Conservation (phyloP, 2,113 vertebrate genomes). For the Leptobrachium leishanense region DNA sequence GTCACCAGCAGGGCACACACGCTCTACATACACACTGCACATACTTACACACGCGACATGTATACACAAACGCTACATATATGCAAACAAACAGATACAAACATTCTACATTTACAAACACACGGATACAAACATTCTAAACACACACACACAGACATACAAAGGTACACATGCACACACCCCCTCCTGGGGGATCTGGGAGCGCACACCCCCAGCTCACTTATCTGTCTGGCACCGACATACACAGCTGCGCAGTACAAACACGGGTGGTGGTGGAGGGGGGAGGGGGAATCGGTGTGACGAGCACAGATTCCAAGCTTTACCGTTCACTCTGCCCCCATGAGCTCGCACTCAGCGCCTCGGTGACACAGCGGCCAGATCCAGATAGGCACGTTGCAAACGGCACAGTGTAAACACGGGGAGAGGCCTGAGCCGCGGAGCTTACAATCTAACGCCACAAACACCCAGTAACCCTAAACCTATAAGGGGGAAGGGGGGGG, state of each 20-base stretch:
- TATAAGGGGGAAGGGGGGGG: too few species aligned
- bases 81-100: conserved; percentile 6
- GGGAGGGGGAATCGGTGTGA: neutral
- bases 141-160: conserved; percentile 8
- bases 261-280: neutral
- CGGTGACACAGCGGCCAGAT: neutral
- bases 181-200: conserved; percentile 35
- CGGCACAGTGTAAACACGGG: neutral
- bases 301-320: neutral
- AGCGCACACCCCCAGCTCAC: conserved; percentile 12
- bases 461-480: neutral
- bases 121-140: neutral
- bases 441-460: neutral
- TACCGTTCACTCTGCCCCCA: neutral
- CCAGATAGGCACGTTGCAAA: neutral
- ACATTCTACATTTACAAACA: neutral
- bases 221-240: conserved; percentile 10
- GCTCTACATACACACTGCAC: conserved; percentile 6
- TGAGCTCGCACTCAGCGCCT: conserved; percentile 15
- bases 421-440: neutral
- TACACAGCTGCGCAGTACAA: conserved; percentile 25
- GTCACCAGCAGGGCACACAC: neutral
- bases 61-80: neutral
- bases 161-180: neutral
- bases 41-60: neutral